Evolutionary conservation across 2,888 invertebrate genomes (phyloP), one percentile per base, ranked within the genome.

Genomic region (Diaperis boleti): DNA sequence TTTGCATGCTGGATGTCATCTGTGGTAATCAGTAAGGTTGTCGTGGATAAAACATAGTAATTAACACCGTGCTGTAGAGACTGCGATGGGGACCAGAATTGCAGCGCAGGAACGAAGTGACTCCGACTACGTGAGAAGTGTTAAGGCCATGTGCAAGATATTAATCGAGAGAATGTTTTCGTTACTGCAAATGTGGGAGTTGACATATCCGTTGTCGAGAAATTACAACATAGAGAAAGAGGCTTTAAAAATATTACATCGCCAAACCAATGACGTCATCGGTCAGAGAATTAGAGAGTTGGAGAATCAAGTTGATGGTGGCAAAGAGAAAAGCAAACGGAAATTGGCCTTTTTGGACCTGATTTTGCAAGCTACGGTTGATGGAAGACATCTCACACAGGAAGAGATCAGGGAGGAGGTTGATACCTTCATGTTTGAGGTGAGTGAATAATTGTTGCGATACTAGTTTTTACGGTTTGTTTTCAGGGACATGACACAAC

Each of bases 11-110:
- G 11, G 55, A 55, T 13, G 20, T 55, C 22, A 55, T 55, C 41
- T 55, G 42, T 44, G 55, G 55, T 55, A 11, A 52, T 13, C 18
- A 26, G n/a, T n/a, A n/a, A n/a, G n/a, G n/a, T n/a, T n/a, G n/a
- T n/a, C n/a, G n/a, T 18, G 17, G 3, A 20, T 22, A 15, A 15
- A 2, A 15, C n/a, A 20, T 1, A 11, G 10, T 4, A 22, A 11
- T 22, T 22, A 44, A 0, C 22, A 20, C 13, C 1, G 7, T n/a
- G 31, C 63, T 67, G 33, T 35, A 92, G 94, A 94, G 82, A 89
- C 92, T 7, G 90, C 94, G 7, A 95, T 95, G 94, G 95, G 94
- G 0, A 86, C 88, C 7, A 85, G 86, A 15, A 84, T 91, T 74
- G 91, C 92, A 0, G n/a, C n/a, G n/a, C 94, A 94, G 78, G 82